Percentiles rank a stretch among this genome's conserved stretches.
These are phyloP conservation scores for Polypedilum pembai DNA, from an alignment of 1,140 invertebrate genomes.

Conservation along the genomic window DNA sequence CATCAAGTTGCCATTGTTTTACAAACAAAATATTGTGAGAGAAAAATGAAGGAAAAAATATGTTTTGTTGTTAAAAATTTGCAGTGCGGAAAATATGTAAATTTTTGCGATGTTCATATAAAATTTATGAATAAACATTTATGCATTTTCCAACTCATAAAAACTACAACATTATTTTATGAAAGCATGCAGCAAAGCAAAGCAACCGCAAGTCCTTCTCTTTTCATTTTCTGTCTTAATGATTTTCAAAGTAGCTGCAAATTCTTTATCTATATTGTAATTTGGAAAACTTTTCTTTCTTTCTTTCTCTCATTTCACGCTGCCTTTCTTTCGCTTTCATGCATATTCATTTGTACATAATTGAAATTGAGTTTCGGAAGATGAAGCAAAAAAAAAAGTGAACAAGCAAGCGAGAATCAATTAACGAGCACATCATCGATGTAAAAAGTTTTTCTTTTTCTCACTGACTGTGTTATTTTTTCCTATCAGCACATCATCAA, in stretches of 20 bases:
- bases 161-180: not conserved
- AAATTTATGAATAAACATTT: conserved; percentile 8
- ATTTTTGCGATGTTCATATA: conserved; percentile 9
- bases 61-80: not conserved
- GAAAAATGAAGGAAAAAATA: not conserved
- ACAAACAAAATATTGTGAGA: not conserved
- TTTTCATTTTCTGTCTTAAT: not conserved
- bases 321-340: not conserved
- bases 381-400: not conserved
- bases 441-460: not conserved
- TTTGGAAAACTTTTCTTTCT: not conserved
- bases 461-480: not conserved
- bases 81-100: not conserved
- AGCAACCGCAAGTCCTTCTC: not conserved
- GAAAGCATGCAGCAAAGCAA: not conserved
- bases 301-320: not conserved
- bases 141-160: not conserved
- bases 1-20: too few species aligned
- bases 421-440: not conserved
- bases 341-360: not conserved
- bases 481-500: not conserved
- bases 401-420: not conserved
- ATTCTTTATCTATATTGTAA: not conserved
- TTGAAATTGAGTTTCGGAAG: not conserved
- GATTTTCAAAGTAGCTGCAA: conserved; percentile 5